Conservation (phyloP, 2,888 invertebrate genomes). For the Agapostemon virescens region DNA sequence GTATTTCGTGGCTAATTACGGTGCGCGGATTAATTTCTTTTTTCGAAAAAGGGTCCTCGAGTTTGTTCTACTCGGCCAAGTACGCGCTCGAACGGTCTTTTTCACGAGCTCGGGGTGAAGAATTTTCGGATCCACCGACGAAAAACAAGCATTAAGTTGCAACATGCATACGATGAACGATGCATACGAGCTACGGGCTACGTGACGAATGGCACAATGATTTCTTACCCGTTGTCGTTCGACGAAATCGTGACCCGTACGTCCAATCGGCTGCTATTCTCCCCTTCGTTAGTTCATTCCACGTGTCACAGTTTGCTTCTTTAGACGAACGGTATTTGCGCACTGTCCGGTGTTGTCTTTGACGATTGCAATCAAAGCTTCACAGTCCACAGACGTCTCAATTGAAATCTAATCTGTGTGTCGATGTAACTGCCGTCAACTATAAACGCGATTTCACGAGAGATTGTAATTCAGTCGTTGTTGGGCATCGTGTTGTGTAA, state of each 20-base stretch:
- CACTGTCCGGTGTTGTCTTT: slow-evolving; percentile 1
- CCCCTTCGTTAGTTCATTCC: slow-evolving; percentile 20
- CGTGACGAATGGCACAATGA: background rate
- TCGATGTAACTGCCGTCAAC: background rate
- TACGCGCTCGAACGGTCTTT: background rate
- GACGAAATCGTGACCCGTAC: slow-evolving; percentile 31
- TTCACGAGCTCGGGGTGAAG: background rate
- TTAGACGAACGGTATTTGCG: slow-evolving; percentile 6
- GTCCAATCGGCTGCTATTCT: slow-evolving; percentile 31
- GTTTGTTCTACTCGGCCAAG: background rate
- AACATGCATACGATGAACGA: background rate
- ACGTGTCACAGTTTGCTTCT: background rate
- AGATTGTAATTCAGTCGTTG: background rate
- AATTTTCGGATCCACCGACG: background rate
- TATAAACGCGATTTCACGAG: background rate
- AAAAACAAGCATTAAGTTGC: background rate
- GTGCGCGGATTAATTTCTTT: slow-evolving; percentile 10
- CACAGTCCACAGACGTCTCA: background rate
- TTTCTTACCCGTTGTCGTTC: slow-evolving; percentile 49
- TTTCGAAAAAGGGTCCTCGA: background rate
- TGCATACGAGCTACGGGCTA: background rate
- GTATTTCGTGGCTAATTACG: slow-evolving; percentile 28
- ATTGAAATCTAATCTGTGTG: background rate
- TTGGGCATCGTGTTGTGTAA: background rate
- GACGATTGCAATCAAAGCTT: background rate